Evolutionary conservation across 1,140 invertebrate species (phyloP), one percentile per base, ranked within the genome.

Genomic region (Steinernema khuongi): DNA sequence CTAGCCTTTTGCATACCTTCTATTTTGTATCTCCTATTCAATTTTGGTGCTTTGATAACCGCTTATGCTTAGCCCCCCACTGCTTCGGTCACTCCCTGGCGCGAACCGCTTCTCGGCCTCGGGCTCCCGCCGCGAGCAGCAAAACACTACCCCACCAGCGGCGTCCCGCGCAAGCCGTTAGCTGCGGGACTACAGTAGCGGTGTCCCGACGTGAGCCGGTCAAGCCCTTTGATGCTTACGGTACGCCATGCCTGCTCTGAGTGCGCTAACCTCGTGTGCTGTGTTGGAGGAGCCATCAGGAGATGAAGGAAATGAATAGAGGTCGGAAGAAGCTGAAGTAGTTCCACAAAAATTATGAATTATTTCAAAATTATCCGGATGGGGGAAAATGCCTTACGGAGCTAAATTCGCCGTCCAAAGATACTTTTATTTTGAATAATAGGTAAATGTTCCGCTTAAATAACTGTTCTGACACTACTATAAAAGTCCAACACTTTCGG

Each of bases 251-350:
- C 36, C 14, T 26, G 50, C 26, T 7, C 22, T 17, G 50, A 7
- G 50, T 60, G 50, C 50, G 50, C 50, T 60, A 60, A 60, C 50
- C 11, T 41, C 26, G 50, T 60, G 50, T 60, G 50, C 22, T 14
- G 50, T 60, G 50, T 4, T n/a, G n/a, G n/a, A n/a, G n/a, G n/a
- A n/a, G n/a, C n/a, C n/a, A n/a, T n/a, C n/a, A n/a, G n/a, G n/a
- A n/a, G n/a, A n/a, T n/a, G n/a, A n/a, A n/a, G n/a, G n/a, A n/a
- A n/a, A n/a, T n/a, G n/a, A n/a, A n/a, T n/a, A n/a, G n/a, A n/a
- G n/a, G n/a, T n/a, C n/a, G n/a, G n/a, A n/a, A n/a, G n/a, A n/a
- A n/a, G n/a, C n/a, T n/a, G n/a, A n/a, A n/a, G n/a, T n/a, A n/a
- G n/a, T n/a, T n/a, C n/a, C n/a, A n/a, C n/a, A n/a, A n/a, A n/a